Conservation (phyloP, 23 tunicate species). For the Trididemnum nubilum region DNA sequence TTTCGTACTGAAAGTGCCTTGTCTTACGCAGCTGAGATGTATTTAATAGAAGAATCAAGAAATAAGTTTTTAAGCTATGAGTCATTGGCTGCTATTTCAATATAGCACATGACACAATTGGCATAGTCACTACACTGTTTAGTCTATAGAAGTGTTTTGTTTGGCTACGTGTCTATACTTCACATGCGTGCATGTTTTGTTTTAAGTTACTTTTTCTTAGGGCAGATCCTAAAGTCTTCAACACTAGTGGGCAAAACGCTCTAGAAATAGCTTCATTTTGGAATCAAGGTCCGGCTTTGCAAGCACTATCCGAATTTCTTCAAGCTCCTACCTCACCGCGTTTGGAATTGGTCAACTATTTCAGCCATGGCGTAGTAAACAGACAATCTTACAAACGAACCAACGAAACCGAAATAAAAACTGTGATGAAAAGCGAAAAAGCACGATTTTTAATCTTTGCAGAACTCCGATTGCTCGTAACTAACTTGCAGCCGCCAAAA, state of each 20-base stretch:
- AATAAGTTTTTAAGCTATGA: too few relatives aligned
- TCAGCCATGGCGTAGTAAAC: slow-evolving; percentile 54
- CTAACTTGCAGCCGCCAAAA: slow-evolving; percentile 1
- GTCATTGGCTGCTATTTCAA: too few relatives aligned
- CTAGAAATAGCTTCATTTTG: slow-evolving; percentile 69
- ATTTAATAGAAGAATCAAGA: too few relatives aligned
- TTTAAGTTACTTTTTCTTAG: too few relatives aligned
- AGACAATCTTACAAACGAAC: slow-evolving; percentile 74
- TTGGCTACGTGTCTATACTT: too few relatives aligned
- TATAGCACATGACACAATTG: too few relatives aligned
- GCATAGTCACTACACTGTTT: too few relatives aligned
- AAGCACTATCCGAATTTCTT: slow-evolving; percentile 37
- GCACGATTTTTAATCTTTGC: slow-evolving; percentile 70
- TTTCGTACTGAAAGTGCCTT: too few relatives aligned
- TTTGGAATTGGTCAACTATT: slow-evolving; percentile 70
- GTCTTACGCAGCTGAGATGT: too few relatives aligned
- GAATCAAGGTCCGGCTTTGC: slow-evolving; percentile 49
- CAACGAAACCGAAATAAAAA: slow-evolving; percentile 47
- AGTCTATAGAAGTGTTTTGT: too few relatives aligned
- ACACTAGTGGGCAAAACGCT: slow-evolving; percentile 79
- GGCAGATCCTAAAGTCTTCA: slow-evolving; percentile 70
- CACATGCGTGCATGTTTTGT: too few relatives aligned
- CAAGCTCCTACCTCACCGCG: slow-evolving; percentile 24
- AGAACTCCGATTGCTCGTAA: slow-evolving; percentile 53
- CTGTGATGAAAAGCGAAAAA: slow-evolving; percentile 44